Percentiles rank a stretch among this genome's conserved stretches.
Conservation (phyloP, 2,797 vertebrate genomes). For the Lagodon rhomboides region DNA sequence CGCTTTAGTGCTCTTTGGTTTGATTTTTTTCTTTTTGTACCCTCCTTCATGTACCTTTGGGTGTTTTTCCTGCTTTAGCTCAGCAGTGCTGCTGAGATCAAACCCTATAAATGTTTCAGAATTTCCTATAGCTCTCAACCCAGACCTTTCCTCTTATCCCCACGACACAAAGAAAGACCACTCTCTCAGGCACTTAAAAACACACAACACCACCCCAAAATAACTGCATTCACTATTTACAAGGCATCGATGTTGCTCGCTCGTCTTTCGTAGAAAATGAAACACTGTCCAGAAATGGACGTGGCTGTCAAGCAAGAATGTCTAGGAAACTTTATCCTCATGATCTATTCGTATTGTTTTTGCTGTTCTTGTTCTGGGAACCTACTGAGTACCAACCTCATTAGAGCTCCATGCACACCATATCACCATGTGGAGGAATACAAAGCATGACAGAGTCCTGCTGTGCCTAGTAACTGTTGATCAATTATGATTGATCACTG, state of each 20-base stretch:
- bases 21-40: constrained; percentile 35
- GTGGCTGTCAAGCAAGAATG: constrained; percentile 1
- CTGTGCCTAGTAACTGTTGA: neutral
- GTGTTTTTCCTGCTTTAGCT: constrained; percentile 44
- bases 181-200: constrained; percentile 28
- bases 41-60: constrained; percentile 34
- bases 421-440: neutral
- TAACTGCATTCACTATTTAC: constrained; percentile 53
- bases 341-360: neutral
- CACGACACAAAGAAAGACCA: constrained; percentile 35
- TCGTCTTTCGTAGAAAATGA: constrained; percentile 20
- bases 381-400: neutral
- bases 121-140: constrained; percentile 57
- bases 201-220: constrained; percentile 27
- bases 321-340: neutral
- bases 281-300: constrained; percentile 1
- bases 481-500: neutral
- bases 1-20: constrained; percentile 32
- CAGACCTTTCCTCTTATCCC: constrained; percentile 44
- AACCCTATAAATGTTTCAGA: constrained; percentile 71
- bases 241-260: constrained; percentile 25
- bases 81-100: constrained; percentile 51
- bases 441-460: neutral
- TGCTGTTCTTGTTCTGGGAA: neutral
- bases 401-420: neutral